These are phyloP conservation scores for Macquaria australasica DNA, from an alignment of 2,113 vertebrate genomes.

Conservation along the genomic window DNA sequence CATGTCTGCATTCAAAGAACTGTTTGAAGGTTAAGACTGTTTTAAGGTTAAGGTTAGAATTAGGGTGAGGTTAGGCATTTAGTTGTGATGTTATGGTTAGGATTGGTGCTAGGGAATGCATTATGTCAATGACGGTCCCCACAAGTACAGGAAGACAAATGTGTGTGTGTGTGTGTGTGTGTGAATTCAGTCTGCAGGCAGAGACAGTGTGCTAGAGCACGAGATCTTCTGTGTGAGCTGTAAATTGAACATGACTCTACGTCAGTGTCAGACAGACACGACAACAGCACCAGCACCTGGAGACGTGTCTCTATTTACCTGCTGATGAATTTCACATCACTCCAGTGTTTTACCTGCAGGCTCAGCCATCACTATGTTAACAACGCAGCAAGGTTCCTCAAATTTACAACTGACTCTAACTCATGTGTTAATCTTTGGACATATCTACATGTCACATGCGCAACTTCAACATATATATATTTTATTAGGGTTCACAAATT, in stretches of 20 bases:
- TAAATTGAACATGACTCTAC: conserved; percentile 11
- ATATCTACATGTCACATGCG: too few relatives aligned
- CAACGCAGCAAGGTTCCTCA: background rate
- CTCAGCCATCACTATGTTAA: background rate
- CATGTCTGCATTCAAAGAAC: background rate
- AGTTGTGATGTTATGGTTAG: too few relatives aligned
- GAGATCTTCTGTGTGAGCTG: background rate
- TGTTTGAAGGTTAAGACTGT: too few relatives aligned
- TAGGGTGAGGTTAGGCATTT: too few relatives aligned
- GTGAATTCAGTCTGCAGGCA: background rate
- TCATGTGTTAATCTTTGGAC: background rate
- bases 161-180: background rate
- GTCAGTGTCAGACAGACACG: background rate
- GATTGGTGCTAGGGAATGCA: background rate
- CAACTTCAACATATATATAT: background rate
- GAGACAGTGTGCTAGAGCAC: background rate
- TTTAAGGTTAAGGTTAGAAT: too few relatives aligned
- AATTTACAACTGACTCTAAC: too few relatives aligned
- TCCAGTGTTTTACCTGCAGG: background rate
- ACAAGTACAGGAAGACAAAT: background rate
- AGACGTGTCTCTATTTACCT: conserved; percentile 1
- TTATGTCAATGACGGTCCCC: background rate
- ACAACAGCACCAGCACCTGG: background rate
- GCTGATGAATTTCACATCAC: background rate
- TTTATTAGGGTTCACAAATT: too few relatives aligned